phyloP scores from a whole-genome alignment of 2,888 invertebrate genomes.

The Melinaea menophilus region DNA sequence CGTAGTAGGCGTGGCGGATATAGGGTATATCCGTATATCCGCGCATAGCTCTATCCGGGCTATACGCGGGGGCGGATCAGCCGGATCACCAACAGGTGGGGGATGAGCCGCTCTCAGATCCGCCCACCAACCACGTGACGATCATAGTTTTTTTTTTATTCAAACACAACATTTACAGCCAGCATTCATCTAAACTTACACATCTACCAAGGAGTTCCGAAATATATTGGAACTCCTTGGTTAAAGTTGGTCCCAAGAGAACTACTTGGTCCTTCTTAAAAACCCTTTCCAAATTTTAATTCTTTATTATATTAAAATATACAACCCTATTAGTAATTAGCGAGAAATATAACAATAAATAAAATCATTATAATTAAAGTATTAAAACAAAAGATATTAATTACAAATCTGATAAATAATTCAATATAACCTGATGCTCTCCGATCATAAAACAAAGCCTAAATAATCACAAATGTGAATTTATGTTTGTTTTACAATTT shows the following conservation, averaged over 20 bases:
- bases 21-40: conserved; percentile 45
- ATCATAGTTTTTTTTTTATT: conserved; percentile 13
- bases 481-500: conserved; percentile 58
- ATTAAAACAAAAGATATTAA: conserved; percentile 6
- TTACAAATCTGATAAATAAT: conserved; percentile 39
- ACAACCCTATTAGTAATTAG: too few relatives aligned
- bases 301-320: neutral
- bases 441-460: conserved; percentile 56
- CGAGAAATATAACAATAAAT: neutral
- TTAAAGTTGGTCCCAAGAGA: too few relatives aligned
- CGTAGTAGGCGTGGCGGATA: conserved; percentile 59
- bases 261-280: neutral
- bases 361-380: conserved; percentile 1
- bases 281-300: neutral
- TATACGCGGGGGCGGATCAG: conserved; percentile 66
- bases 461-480: conserved; percentile 59
- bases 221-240: neutral
- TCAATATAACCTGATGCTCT: conserved; percentile 36
- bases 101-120: conserved; percentile 69
- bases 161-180: neutral
- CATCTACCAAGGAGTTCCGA: neutral
- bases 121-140: conserved; percentile 71
- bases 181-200: neutral
- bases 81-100: conserved; percentile 77
- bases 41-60: conserved; percentile 59